Base-by-base conservation (phyloP, 2,888 invertebrate species). In the Bellardia pandia region DNA sequence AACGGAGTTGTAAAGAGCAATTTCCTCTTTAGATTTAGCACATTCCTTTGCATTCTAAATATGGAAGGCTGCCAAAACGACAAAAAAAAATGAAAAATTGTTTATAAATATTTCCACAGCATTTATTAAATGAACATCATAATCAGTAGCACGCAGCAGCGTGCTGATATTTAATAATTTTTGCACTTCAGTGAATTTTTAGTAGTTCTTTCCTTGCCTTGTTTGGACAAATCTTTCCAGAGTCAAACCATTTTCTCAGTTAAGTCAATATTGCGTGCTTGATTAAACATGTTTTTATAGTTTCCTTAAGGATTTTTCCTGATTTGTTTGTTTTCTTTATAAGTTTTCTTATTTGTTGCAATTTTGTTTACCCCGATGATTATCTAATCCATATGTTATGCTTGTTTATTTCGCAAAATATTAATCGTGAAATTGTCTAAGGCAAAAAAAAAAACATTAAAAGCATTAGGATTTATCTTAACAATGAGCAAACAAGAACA, bases 31-130 rank as follows among this genome's bases (percentile, higher is more conserved):
- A 64, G 42, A 30, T 40, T 71, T n/a, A 64, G 40, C 51, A 72
- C 40, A 80, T 64, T 62, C 62, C 5, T 40, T 48, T 51, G 16
- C 30, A 30, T 51, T 58, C 69, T 33, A 48, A 3, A 13, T 33
- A n/a, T 33, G 33, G 8, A 45, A 51, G 48, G 1, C 30, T 23
- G 11, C 23, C 23, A 16, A n/a, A 33, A 45, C 14, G 30, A 77
- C 11, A 58, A 69, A 56, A 66, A 30, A 53, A 14, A 33, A 45
- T 4, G 33, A 2, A 8, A 77, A 77, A 58, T 45, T 60, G 40
- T 13, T 45, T 45, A 53, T 71, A 60, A 76, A 80, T 85, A 76
- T 85, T 85, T 85, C 40, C 71, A 71, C 71, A 76, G 58, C 75
- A 80, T 85, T 76, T 75, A 76, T 64, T 76, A 62, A 74, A 42